Evolutionary conservation across 2,113 vertebrate genomes (phyloP).

Genomic region (Actinemys pallida): DNA sequence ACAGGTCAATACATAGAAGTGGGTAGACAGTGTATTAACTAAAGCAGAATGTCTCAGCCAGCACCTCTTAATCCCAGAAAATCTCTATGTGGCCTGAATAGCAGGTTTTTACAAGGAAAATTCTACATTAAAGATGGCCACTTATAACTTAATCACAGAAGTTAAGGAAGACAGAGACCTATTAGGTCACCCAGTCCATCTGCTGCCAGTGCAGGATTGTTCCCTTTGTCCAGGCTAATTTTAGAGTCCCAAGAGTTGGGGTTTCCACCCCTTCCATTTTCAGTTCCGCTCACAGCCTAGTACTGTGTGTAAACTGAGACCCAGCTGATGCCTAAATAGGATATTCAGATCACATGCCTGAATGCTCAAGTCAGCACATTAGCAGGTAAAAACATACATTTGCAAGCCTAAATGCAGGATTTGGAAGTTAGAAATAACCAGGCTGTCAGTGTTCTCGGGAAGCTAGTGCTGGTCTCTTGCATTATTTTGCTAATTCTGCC

Average conservation of each 20-base stretch:
- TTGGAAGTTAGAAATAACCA: not conserved
- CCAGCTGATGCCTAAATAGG: not conserved
- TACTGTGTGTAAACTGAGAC: not conserved
- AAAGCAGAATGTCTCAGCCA: slow-evolving; percentile 27
- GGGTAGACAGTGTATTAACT: slow-evolving; percentile 7
- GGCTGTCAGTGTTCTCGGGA: not conserved
- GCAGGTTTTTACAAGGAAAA: slow-evolving; percentile 55
- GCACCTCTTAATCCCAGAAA: slow-evolving; percentile 49
- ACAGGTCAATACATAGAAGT: slow-evolving; percentile 24
- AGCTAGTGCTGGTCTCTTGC: not conserved
- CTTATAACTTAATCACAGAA: slow-evolving; percentile 40
- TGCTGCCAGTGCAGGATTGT: slow-evolving; percentile 1
- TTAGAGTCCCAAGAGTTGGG: not conserved
- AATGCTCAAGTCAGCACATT: not conserved
- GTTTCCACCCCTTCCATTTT: not conserved
- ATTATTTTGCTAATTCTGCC: not conserved
- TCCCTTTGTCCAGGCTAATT: slow-evolving; percentile 1
- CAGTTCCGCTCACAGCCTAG: not conserved
- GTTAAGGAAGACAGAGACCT: not conserved
- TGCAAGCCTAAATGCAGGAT: not conserved
- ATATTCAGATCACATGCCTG: not conserved
- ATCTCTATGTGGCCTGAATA: slow-evolving; percentile 49
- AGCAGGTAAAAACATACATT: not conserved
- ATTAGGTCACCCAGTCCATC: not conserved
- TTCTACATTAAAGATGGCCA: slow-evolving; percentile 25